phyloP scores from a whole-genome alignment of 2,888 invertebrate species.

The Bugula neritina region DNA sequence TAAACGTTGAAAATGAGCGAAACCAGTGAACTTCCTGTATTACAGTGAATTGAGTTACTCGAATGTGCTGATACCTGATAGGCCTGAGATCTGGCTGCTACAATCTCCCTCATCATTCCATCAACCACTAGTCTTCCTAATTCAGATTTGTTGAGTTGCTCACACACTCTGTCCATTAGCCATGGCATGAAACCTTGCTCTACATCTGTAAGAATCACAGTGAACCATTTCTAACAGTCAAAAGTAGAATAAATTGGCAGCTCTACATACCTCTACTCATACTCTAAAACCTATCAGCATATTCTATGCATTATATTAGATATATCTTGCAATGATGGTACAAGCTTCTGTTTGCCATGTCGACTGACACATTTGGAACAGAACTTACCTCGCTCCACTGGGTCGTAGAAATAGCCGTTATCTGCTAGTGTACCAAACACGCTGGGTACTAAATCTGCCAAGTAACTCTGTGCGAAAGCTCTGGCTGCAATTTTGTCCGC shows the following conservation, averaged over 20 bases:
- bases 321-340: too few species aligned
- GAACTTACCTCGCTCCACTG: constrained; percentile 59
- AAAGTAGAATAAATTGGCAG: too few species aligned
- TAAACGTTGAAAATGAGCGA: too few species aligned
- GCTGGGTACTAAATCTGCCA: constrained; percentile 76
- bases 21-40: too few species aligned
- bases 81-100: constrained; percentile 38
- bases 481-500: constrained; percentile 76
- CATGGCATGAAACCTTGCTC: constrained; percentile 74
- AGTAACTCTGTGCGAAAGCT: constrained; percentile 76
- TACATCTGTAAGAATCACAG: constrained; percentile 51
- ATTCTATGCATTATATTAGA: too few species aligned
- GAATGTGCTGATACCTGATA: too few species aligned
- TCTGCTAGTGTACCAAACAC: constrained; percentile 74
- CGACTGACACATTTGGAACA: too few species aligned
- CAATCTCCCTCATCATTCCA: constrained; percentile 57
- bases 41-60: too few species aligned
- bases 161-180: constrained; percentile 74
- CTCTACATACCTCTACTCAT: too few species aligned
- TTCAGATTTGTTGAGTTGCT: constrained; percentile 73
- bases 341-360: too few species aligned
- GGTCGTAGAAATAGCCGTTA: constrained; percentile 63
- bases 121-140: constrained; percentile 74
- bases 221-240: too few species aligned
- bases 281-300: too few species aligned